Base-by-base conservation (phyloP, 2,797 vertebrate species). In the Crocidura indochinensis region DNA sequence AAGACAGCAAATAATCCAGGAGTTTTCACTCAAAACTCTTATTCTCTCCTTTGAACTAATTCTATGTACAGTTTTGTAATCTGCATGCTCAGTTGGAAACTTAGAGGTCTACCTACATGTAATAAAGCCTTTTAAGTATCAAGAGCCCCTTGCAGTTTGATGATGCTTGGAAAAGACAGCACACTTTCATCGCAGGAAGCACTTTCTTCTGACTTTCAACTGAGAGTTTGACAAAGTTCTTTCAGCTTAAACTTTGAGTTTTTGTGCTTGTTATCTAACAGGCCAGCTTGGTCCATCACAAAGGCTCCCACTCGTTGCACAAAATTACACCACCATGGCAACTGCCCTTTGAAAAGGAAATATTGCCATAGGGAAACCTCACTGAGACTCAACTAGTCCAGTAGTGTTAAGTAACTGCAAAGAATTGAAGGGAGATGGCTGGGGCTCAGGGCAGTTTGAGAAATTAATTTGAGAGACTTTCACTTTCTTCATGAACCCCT, bases 381-480 rank as follows among this genome's bases (percentile, higher is more conserved):
- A 77, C 51, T 27, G 27, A 53, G 80, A 74, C 56, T 93, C 82
- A 62, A 20, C 67, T 64, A 56, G 77, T 64, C 86, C 75, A 77
- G 81, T 72, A 80, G 85, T 84, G 77, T 38, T 76, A 84, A 71
- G 74, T 20, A 93, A 53, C 69, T 79, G 78, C 53, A 81, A 62
- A 92, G 85, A 92, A 79, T 24, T 0, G n/a, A 79, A 68, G 24
- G 27, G 53, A 65, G 67, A 81, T 67, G 81, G 14, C 56, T 73
- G 29, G 60, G 19, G 62, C 92, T 90, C 65, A 91, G 49, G 91
- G 94, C 90, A 82, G 75, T 95, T 91, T 75, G 12, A 91, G 60
- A 94, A 93, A 95, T 91, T 94, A 94, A 95, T 88, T 88, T 93
- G 83, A 97, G 72, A 95, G 85, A 90, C 85, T 92, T 95, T 84